A percentile compares a stretch with the other conserved stretches of the same genome.
Evolutionary conservation across 2,113 vertebrate species (phyloP).

Genomic region (Oxyruncus cristatus): DNA sequence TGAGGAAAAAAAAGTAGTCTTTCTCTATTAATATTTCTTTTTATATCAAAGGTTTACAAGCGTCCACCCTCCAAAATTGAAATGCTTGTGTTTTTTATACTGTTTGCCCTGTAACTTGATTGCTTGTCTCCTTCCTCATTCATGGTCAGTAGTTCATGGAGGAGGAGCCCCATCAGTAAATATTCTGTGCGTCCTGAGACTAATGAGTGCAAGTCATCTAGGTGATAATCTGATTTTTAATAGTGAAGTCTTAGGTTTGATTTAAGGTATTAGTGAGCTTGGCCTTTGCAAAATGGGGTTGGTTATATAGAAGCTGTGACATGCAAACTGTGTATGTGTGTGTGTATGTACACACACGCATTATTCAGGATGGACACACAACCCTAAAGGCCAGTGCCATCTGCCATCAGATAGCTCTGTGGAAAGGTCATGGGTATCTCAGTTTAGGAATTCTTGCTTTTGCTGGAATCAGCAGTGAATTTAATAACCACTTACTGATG

Average conservation of each 20-base stretch:
- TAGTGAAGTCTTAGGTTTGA: neutral
- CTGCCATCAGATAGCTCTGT: neutral
- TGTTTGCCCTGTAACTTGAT: neutral
- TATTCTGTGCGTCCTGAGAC: neutral
- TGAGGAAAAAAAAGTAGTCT: neutral
- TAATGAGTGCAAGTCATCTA: neutral
- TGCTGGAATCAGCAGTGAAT: neutral
- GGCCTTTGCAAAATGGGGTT: neutral
- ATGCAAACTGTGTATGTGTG: neutral
- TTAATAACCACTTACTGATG: neutral
- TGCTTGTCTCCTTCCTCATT: neutral
- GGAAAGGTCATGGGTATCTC: neutral
- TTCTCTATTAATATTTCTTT: neutral
- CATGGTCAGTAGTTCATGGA: neutral
- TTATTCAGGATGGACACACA: neutral
- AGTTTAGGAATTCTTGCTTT: neutral
- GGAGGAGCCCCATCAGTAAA: neutral
- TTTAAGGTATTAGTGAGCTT: neutral
- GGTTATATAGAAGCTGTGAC: neutral
- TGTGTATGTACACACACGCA: rapidly evolving
- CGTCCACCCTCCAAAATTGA: neutral
- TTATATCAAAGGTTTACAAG: neutral
- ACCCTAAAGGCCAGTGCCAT: neutral
- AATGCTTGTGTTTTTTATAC: neutral
- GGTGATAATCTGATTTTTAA: neutral